Base-by-base conservation (phyloP, 2,888 invertebrate species). In the Drosophila tanythrix region DNA sequence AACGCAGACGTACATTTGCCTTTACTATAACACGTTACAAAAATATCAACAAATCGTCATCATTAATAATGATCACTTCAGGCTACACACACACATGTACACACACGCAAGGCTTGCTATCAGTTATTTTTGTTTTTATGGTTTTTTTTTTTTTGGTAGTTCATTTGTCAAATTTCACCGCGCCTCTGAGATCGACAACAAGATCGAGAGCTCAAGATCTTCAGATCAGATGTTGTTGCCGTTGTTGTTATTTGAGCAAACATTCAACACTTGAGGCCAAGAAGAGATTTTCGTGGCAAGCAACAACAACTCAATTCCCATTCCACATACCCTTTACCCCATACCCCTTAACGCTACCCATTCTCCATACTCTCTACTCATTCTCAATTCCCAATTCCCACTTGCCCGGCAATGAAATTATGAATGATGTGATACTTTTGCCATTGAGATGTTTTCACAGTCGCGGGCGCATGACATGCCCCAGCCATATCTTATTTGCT, bases 31-130 rank as follows among this genome's bases (percentile, higher is more conserved):
- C 89, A 91, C 88, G 90, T 92, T 91, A 91, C 88, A 88, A 90
- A 92, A 92, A 92, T 91, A 92, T 92, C 92, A 92, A 92, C 92
- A 92, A 92, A 92, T 92, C 92, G 92, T 91, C 92, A 92, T 92
- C 92, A 92, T 92, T 92, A 92, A 92, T 92, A 92, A 92, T 90
- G 90, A 92, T 92, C 92, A 91, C 89, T 89, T 85, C 74, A 70
- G 76, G 82, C 87, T 48, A 75, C 60, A 70, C 63, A 59, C 51
- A 55, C 21, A 60, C 50, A 25, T 40, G 4, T 10, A 10, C 18
- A 56, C 36, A 13, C 57, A 57, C 46, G 25, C 56, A 66, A 27
- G 29, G 63, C 66, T 61, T 71, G 70, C 76, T 77, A 79, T 77
- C 70, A 67, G 67, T 65, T 63, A 48, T 60, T 40, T 53, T 43